Evolutionary conservation across 2,888 invertebrate species (phyloP).

Genomic region (Zootermopsis nevadensis): DNA sequence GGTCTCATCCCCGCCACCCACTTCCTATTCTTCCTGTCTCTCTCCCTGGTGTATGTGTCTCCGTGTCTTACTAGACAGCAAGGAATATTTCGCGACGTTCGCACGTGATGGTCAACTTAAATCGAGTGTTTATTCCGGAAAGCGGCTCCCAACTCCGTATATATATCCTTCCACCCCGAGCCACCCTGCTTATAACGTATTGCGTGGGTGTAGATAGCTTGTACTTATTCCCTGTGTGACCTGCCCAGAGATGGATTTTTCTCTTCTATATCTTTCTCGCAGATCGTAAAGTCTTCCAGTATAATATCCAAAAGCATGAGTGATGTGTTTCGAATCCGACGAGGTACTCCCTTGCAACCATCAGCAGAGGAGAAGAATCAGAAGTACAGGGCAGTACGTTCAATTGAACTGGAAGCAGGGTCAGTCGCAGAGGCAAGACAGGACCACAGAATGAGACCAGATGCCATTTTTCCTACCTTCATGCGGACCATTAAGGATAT

Average conservation of each 20-base stretch:
- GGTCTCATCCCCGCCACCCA: slow-evolving; percentile 13
- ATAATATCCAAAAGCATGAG: slow-evolving; percentile 33
- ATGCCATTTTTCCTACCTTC: no score
- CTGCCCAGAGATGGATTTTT: slow-evolving; percentile 26
- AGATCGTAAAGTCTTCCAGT: slow-evolving; percentile 39
- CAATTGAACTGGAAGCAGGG: not conserved
- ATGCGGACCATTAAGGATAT: no score
- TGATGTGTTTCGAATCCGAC: slow-evolving; percentile 33
- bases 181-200: slow-evolving; percentile 38
- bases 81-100: slow-evolving; percentile 35
- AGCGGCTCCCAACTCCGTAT: slow-evolving; percentile 25
- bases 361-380: not conserved
- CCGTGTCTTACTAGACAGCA: slow-evolving; percentile 2
- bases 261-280: slow-evolving; percentile 33
- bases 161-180: slow-evolving; percentile 18
- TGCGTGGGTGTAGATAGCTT: slow-evolving; percentile 27
- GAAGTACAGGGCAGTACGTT: not conserved
- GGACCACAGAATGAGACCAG: no score
- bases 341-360: not conserved
- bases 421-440: no score
- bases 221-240: slow-evolving; percentile 17
- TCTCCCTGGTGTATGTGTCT: slow-evolving; percentile 8
- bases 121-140: slow-evolving; percentile 42
- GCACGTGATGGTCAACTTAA: slow-evolving; percentile 40
- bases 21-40: not conserved